These are phyloP conservation scores for Centropus bengalensis DNA, from an alignment of 2,113 vertebrate genomes.

Conservation along the genomic window DNA sequence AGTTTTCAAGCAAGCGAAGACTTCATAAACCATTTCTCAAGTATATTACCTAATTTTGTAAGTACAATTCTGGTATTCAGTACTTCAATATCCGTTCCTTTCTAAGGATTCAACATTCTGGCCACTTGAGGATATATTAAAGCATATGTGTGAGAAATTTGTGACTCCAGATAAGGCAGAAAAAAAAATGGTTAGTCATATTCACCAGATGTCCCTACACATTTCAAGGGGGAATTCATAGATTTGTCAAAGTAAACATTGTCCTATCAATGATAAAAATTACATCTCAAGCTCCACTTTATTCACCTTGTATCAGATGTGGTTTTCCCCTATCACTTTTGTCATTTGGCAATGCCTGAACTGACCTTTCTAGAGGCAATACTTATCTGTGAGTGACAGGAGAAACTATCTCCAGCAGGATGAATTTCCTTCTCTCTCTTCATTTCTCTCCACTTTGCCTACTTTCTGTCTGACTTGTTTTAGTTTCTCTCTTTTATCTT, in stretches of 20 bases:
- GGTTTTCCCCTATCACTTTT: conserved; percentile 55
- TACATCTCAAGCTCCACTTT: conserved; percentile 9
- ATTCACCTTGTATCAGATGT: conserved; percentile 38
- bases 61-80: background rate
- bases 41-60: background rate
- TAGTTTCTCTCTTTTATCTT: background rate
- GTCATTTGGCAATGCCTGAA: conserved; percentile 64
- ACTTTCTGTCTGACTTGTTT: conserved; percentile 16
- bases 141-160: background rate
- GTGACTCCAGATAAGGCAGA: background rate
- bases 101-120: background rate
- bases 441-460: conserved; percentile 44
- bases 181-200: background rate
- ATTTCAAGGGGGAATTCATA: conserved; percentile 19
- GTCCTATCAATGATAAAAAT: conserved; percentile 1
- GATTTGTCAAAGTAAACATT: conserved; percentile 19
- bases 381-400: conserved; percentile 63
- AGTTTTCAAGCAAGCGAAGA: background rate
- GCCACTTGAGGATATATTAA: background rate
- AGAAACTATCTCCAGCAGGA: conserved; percentile 62
- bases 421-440: conserved; percentile 56
- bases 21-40: background rate
- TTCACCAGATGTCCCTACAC: background rate
- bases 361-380: conserved; percentile 72
- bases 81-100: background rate